Conservation (phyloP, 1,140 invertebrate species). For the Trinorchestia longiramus region DNA sequence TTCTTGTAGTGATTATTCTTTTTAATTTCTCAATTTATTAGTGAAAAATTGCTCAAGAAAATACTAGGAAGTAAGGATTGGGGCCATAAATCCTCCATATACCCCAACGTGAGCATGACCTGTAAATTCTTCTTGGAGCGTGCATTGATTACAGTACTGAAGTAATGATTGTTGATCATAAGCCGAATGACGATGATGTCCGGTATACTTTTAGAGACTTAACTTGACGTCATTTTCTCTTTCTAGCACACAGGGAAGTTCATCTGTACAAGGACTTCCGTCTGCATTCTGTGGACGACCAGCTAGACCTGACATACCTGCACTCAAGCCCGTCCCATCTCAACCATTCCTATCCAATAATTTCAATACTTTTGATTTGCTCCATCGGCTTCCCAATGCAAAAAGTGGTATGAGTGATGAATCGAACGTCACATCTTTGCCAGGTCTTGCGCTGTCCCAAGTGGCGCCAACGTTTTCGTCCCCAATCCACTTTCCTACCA, state of each 20-base stretch:
- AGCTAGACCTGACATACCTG: neutral
- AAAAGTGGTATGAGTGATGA: neutral
- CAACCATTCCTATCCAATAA: neutral
- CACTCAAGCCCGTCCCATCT: neutral
- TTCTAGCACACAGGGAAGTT: neutral
- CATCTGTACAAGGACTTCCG: neutral
- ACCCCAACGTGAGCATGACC: too few species aligned
- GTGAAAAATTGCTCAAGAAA: too few species aligned
- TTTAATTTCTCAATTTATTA: too few species aligned
- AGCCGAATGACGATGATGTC: neutral
- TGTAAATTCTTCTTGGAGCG: too few species aligned
- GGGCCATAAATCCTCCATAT: too few species aligned
- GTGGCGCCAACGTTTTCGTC: neutral
- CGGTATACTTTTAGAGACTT: neutral
- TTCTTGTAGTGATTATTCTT: too few species aligned
- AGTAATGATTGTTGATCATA: neutral
- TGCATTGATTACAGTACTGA: neutral
- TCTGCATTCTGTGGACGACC: neutral
- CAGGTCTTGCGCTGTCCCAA: neutral
- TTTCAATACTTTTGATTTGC: neutral
- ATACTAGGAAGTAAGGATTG: too few species aligned
- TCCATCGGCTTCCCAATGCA: neutral
- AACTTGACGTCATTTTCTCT: neutral
- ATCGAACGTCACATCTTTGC: neutral
- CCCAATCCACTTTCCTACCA: neutral